A percentile compares a stretch with the other conserved stretches of the same genome.
Evolutionary conservation across 2,888 invertebrate species (phyloP).

Genomic region (Torymus texanus): DNA sequence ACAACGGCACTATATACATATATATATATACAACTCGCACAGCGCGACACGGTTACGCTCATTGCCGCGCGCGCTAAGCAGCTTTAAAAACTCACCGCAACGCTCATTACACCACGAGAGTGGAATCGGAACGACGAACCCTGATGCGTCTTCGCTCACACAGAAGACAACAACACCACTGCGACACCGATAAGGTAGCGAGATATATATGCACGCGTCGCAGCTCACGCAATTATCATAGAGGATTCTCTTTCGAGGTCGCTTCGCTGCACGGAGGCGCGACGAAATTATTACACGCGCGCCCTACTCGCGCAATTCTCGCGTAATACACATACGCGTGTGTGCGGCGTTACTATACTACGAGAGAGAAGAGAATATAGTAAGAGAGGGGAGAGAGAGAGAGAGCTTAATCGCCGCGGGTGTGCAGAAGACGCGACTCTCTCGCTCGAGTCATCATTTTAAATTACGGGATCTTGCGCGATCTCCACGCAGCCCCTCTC

Average conservation of each 20-base stretch:
- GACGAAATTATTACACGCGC: background rate
- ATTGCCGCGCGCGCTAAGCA: constrained; percentile 6
- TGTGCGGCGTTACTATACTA: too few species aligned
- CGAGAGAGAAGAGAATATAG: too few species aligned
- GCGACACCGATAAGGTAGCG: too few species aligned
- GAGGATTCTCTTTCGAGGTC: constrained; percentile 13
- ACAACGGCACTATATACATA: too few species aligned
- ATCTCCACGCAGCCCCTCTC: background rate
- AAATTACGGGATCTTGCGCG: constrained; percentile 41
- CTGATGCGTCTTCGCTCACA: background rate
- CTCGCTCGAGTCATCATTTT: constrained; percentile 17
- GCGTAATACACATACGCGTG: background rate
- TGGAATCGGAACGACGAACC: constrained; percentile 5
- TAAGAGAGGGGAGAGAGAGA: too few species aligned
- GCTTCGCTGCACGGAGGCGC: background rate
- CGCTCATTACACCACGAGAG: background rate
- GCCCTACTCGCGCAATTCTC: background rate
- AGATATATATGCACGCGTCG: background rate
- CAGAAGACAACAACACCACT: background rate
- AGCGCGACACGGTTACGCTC: constrained; percentile 19
- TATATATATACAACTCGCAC: background rate
- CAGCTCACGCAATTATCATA: constrained; percentile 15
- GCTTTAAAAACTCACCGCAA: constrained; percentile 21
- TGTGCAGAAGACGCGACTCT: background rate
- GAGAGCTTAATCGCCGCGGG: background rate